Evolutionary conservation across 2,113 vertebrate genomes (phyloP).

Genomic region (Laterallus jamaicensis): DNA sequence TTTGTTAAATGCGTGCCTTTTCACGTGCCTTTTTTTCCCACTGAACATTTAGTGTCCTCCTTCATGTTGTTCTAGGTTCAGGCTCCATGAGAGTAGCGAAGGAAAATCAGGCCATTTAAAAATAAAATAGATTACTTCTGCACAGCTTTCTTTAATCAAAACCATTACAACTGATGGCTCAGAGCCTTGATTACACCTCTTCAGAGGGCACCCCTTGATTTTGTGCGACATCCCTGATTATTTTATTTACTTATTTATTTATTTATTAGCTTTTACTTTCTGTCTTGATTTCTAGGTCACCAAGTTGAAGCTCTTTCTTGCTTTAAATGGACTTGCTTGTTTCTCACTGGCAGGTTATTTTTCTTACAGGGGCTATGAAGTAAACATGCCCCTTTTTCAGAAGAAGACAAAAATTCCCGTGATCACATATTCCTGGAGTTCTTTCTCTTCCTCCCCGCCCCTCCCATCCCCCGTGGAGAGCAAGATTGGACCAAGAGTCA

Average conservation of each 20-base stretch:
- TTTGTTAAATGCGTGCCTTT: neutral
- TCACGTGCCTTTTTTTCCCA: neutral
- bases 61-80: constrained; percentile 19
- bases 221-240: constrained; percentile 12
- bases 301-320: neutral
- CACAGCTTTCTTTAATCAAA: constrained; percentile 69
- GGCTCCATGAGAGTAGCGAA: neutral
- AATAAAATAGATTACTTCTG: constrained; percentile 46
- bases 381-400: constrained; percentile 47
- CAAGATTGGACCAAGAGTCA: constrained; percentile 39
- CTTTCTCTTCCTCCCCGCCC: neutral
- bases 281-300: constrained; percentile 67
- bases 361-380: neutral
- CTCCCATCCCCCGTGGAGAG: constrained; percentile 29
- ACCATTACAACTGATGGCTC: constrained; percentile 29
- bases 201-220: constrained; percentile 58
- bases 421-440: neutral
- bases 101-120: constrained; percentile 47
- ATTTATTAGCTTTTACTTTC: constrained; percentile 47
- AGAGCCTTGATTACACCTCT: constrained; percentile 64
- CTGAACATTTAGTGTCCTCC: neutral
- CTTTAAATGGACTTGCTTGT: constrained; percentile 9
- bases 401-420: constrained; percentile 17
- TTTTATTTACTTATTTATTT: constrained; percentile 65
- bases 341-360: constrained; percentile 20